These are phyloP conservation scores for Cladopsammia gracilis DNA, from an alignment of 64 coral and sea anemone species.

Conservation along the genomic window DNA sequence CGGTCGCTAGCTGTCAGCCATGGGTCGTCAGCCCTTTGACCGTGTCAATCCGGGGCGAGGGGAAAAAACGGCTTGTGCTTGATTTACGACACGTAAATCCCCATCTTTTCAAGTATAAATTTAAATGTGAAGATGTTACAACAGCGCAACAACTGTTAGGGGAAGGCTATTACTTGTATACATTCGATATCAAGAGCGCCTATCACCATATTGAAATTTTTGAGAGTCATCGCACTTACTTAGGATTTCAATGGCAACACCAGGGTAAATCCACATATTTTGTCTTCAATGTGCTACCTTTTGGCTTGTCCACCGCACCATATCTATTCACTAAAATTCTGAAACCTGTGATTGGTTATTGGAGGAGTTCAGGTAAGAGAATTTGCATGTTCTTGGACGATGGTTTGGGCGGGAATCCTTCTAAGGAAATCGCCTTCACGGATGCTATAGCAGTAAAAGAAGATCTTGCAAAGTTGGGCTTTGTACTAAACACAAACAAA, in stretches of 20 bases:
- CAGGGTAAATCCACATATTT: neutral
- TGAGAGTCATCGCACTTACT: neutral
- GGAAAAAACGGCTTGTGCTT: constrained; percentile 53
- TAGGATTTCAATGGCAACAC: neutral
- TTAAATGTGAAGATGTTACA: constrained; percentile 42
- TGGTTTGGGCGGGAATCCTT: too few species aligned
- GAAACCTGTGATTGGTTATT: neutral
- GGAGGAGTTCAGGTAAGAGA: neutral
- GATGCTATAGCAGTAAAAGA: too few species aligned
- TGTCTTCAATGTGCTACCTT: constrained; percentile 28
- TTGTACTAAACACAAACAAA: too few species aligned
- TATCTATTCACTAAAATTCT: constrained; percentile 26
- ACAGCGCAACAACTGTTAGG: constrained; percentile 9
- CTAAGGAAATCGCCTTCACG: too few species aligned
- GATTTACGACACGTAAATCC: constrained; percentile 53
- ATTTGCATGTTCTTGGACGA: neutral
- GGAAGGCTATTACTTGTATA: constrained; percentile 6
- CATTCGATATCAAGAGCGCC: constrained; percentile 47
- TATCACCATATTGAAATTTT: constrained; percentile 47
- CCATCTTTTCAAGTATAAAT: constrained; percentile 50
- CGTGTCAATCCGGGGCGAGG: constrained; percentile 7
- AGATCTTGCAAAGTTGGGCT: too few species aligned
- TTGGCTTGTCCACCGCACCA: constrained; percentile 2
- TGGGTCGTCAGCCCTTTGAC: constrained; percentile 41
- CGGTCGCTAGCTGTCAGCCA: neutral